A percentile compares a stretch with the other conserved stretches of the same genome.
These are phyloP conservation scores for Brotula barbata DNA, from an alignment of 2,797 vertebrate species.

Conservation along the genomic window DNA sequence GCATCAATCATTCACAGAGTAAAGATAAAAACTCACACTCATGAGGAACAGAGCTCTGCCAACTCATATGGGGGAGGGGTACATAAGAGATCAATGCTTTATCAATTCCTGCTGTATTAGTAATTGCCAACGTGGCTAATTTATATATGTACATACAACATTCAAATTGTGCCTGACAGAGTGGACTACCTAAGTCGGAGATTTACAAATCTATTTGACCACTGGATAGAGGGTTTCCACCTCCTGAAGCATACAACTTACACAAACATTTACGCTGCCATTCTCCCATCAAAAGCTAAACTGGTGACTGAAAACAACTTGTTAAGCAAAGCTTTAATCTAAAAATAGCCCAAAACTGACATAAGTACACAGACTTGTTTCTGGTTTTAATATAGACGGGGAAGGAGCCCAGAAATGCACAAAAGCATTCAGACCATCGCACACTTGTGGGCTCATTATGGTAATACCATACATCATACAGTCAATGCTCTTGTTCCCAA, in stretches of 20 bases:
- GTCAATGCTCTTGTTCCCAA: conserved; percentile 41
- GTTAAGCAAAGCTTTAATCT: conserved; percentile 22
- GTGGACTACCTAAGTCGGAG: too few species aligned
- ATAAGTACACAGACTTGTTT: conserved; percentile 20
- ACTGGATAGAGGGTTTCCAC: too few species aligned
- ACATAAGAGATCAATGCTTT: not conserved
- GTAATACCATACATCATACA: conserved; percentile 47
- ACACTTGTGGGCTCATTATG: conserved; percentile 45
- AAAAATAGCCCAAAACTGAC: conserved; percentile 39
- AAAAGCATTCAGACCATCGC: conserved; percentile 24
- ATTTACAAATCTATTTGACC: too few species aligned
- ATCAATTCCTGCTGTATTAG: not conserved
- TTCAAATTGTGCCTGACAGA: too few species aligned
- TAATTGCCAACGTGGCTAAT: too few species aligned
- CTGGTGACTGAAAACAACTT: too few species aligned
- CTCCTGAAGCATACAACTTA: too few species aligned
- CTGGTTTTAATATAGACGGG: conserved; percentile 41
- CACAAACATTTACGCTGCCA: not conserved
- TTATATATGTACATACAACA: too few species aligned
- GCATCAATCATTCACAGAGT: conserved; percentile 15
- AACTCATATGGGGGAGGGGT: not conserved
- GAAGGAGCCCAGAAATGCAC: conserved; percentile 20
- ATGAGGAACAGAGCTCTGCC: not conserved
- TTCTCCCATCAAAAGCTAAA: not conserved
- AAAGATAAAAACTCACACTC: not conserved